A percentile compares a stretch with the other conserved stretches of the same genome.
These are phyloP conservation scores for Amphibalanus amphitrite DNA, from an alignment of 1,140 invertebrate species.

Conservation along the genomic window DNA sequence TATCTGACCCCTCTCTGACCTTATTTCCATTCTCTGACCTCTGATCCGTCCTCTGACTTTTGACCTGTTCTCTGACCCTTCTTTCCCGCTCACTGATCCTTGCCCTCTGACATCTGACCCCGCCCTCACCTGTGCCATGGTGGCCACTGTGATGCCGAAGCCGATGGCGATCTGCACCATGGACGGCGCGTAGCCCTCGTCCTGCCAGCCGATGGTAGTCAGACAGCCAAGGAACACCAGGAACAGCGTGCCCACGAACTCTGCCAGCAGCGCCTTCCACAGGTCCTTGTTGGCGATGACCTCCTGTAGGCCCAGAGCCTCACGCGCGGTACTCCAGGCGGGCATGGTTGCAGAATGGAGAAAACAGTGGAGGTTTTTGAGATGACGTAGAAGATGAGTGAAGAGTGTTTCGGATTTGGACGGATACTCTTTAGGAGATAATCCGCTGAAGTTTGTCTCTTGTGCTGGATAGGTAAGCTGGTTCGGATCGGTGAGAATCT, in stretches of 20 bases:
- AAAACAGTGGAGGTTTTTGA: too few relatives aligned
- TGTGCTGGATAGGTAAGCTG: too few relatives aligned
- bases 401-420: too few relatives aligned
- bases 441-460: too few relatives aligned
- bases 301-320: slow-evolving; percentile 22
- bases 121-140: slow-evolving; percentile 52
- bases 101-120: background rate
- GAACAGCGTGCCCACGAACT: slow-evolving; percentile 72
- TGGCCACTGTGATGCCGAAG: slow-evolving; percentile 72
- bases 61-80: background rate
- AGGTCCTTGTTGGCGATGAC: slow-evolving; percentile 34
- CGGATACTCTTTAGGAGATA: too few relatives aligned
- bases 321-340: background rate
- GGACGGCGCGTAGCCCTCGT: slow-evolving; percentile 24
- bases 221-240: slow-evolving; percentile 71
- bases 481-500: too few relatives aligned
- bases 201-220: slow-evolving; percentile 37
- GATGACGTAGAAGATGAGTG: too few relatives aligned
- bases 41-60: too few relatives aligned
- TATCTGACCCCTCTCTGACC: too few relatives aligned
- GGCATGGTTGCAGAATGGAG: too few relatives aligned
- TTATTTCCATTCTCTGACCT: too few relatives aligned
- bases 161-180: slow-evolving; percentile 55
- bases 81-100: background rate
- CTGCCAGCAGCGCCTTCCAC: slow-evolving; percentile 58